Evolutionary conservation across 2,888 invertebrate genomes (phyloP), one percentile per base, ranked within the genome.

Genomic region (Eristalis tenax): DNA sequence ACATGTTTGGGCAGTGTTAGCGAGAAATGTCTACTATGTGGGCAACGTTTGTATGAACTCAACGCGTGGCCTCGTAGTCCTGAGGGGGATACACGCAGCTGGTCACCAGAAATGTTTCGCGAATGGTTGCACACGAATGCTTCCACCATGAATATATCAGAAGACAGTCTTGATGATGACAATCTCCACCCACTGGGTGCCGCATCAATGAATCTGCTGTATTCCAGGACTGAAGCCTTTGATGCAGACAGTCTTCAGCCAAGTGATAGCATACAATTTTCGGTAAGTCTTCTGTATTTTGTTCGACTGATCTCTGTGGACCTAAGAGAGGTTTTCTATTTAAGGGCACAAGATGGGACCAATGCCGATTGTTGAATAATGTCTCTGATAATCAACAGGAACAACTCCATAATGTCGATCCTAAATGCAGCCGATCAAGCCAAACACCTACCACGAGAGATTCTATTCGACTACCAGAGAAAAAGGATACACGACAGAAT

Each of bases 401-500:
- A 6, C 50, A 50, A 4, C 18, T 23, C 2, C 8, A 2, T 4
- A 26, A 59, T 13, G 13, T 0, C 22, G 59, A 26, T 10, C 26
- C 59, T 22, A 23, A 23, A 13, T 59, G 59, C 26, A 23, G 26
- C 13, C 2, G 6, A 15, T 6, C 11, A 11, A 3, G 11, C 5
- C 59, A 23, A 23, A 59, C 0, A 1, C 13, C n/a, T 1, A n/a
- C 2, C 1, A 6, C 5, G 5, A 15, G 15, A 15, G 15, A 50
- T 50, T 13, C 11, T 8, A 18, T n/a, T 50, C 50, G 1, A 50
- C 2, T 5, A 1, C 18, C 18, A 23, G 61, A 28, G 0, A 69
- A 10, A 23, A 77, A 50, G 8, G 76, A 77, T 15, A 76, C 76
- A 13, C 57, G 76, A 18, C 76, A 76, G 22, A 68, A 61, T 59